Evolutionary conservation across 2,888 invertebrate genomes (phyloP), one percentile per base, ranked within the genome.

Genomic region (Pterobdella sp.): DNA sequence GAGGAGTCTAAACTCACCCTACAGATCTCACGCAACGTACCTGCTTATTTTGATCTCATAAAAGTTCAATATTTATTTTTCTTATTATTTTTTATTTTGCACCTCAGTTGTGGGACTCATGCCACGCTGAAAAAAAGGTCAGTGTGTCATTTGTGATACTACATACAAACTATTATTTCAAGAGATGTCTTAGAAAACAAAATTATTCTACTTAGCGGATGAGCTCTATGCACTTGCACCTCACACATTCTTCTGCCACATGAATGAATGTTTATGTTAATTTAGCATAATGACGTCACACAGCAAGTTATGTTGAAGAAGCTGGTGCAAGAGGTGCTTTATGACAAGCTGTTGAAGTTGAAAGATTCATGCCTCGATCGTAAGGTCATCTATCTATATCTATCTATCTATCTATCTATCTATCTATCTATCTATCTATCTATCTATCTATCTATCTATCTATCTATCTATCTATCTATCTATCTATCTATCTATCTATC

Each of bases 1-100:
- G 2, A 3, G n/a, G 71, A 71, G 36, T 26, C 56, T 1, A 22
- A 35, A 7, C 60, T 63, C 14, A 60, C 56, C 35, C 52, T 71
- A 18, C 18, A n/a, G n/a, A 71, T 71, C n/a, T 10, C 60, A 22
- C 22, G 26, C 35, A 70, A 70, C 32, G 32, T 52, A 18, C 70
- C 52, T 42, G 7, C 49, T 42, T 22, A 7, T n/a, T n/a, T n/a
- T n/a, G n/a, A n/a, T n/a, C n/a, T n/a, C n/a, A n/a, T n/a, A n/a
- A n/a, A n/a, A n/a, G n/a, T n/a, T n/a, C n/a, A n/a, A n/a, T n/a
- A n/a, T n/a, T n/a, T n/a, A n/a, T n/a, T n/a, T n/a, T n/a, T n/a
- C n/a, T n/a, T n/a, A n/a, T n/a, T n/a, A n/a, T n/a, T n/a, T n/a
- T n/a, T n/a, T n/a, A n/a, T n/a, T n/a, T n/a, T n/a, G n/a, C n/a